A percentile compares a stretch with the other conserved stretches of the same genome.
Evolutionary conservation across 2,797 vertebrate species (phyloP).

Genomic region (Pelodytes ibericus): DNA sequence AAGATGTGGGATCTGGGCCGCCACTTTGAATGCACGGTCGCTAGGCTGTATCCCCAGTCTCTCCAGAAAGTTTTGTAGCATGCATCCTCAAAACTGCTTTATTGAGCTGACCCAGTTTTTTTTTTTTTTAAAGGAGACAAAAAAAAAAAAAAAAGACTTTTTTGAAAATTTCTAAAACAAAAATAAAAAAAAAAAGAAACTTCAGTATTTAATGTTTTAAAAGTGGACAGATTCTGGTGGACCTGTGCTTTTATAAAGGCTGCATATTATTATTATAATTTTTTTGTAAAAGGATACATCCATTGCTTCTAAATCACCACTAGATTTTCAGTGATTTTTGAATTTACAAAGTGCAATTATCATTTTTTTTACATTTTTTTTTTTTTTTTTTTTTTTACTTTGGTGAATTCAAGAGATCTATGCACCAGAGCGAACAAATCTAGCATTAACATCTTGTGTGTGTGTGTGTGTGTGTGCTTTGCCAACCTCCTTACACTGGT

Average conservation of each 20-base stretch:
- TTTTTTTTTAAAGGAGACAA: constrained; percentile 40
- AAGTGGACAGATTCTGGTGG: constrained; percentile 72
- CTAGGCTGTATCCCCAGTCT: constrained; percentile 99
- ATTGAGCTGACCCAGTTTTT: constrained; percentile 60
- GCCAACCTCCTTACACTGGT: too few species aligned
- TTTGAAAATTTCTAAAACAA: neutral
- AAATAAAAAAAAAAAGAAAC: too few species aligned
- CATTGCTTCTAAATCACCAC: constrained; percentile 71
- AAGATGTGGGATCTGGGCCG: constrained; percentile 98
- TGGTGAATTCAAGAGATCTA: constrained; percentile 71
- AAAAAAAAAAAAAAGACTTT: constrained; percentile 55
- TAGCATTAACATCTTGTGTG: constrained; percentile 66
- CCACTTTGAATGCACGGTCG: constrained; percentile 98
- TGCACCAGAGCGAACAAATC: constrained; percentile 72
- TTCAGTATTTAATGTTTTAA: constrained; percentile 59
- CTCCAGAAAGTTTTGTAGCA: constrained; percentile 97
- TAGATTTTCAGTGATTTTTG: constrained; percentile 82
- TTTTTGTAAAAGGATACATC: constrained; percentile 24
- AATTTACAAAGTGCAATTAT: constrained; percentile 99
- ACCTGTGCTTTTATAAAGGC: constrained; percentile 85
- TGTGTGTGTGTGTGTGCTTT: too few species aligned
- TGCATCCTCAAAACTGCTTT: constrained; percentile 62
- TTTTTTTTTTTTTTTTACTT: constrained; percentile 54
- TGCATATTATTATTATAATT: too few species aligned
- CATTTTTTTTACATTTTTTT: constrained; percentile 71